Conservation (phyloP, 2,888 invertebrate species). For the Pseudococcus jackbeardsleyi region DNA sequence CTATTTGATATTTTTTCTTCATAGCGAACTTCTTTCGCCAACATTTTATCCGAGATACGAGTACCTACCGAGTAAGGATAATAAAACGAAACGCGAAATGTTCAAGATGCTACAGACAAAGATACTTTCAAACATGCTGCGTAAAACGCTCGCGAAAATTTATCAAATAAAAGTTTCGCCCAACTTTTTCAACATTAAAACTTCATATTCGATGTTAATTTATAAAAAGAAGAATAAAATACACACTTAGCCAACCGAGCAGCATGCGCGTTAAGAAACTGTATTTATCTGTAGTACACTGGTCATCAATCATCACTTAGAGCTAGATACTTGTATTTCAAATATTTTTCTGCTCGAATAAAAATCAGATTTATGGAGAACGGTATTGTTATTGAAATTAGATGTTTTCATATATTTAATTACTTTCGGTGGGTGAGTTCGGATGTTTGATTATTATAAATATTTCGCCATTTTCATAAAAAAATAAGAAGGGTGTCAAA, state of each 20-base stretch:
- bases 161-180: not conserved
- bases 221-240: not conserved
- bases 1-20: not conserved
- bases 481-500: not conserved
- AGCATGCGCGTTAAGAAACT: not conserved
- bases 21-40: not conserved
- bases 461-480: not conserved
- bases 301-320: not conserved
- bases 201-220: constrained; percentile 6
- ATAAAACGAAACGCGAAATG: not conserved
- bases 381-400: not conserved
- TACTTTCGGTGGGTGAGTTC: not conserved
- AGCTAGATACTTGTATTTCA: not conserved
- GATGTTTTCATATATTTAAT: not conserved
- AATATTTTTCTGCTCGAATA: not conserved
- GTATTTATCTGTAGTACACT: not conserved
- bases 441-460: not conserved
- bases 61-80: not conserved
- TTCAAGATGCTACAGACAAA: too few species aligned
- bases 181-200: constrained; percentile 17
- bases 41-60: not conserved
- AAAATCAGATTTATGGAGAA: not conserved
- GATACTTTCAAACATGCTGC: not conserved
- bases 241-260: too few species aligned
- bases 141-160: not conserved